Conservation (phyloP, 2,113 vertebrate species). For the Etheostoma spectabile region DNA sequence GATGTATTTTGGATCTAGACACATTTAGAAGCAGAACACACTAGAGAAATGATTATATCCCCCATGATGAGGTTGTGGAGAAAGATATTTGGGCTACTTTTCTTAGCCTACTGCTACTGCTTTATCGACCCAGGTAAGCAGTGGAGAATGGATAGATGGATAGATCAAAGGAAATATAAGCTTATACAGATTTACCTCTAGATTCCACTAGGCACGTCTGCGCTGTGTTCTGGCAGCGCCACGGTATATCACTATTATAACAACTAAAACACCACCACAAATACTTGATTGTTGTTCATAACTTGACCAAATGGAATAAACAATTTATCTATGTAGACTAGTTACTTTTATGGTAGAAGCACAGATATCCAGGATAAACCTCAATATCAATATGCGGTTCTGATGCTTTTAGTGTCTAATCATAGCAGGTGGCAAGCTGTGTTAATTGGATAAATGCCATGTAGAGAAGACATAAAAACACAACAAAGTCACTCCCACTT, state of each 20-base stretch:
- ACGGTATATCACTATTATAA: no score
- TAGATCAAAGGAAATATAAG: not conserved
- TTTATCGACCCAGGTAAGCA: not conserved
- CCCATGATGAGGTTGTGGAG: not conserved
- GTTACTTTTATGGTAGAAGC: no score
- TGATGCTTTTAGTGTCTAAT: slow-evolving; percentile 33
- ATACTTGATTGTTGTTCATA: no score
- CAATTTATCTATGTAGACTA: no score
- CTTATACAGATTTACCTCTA: slow-evolving; percentile 1
- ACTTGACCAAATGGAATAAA: no score
- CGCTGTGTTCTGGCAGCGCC: no score
- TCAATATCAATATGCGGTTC: not conserved
- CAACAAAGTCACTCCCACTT: slow-evolving; percentile 37
- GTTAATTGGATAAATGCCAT: slow-evolving; percentile 59
- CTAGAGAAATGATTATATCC: slow-evolving; percentile 3
- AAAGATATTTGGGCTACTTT: not conserved
- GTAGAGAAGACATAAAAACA: slow-evolving; percentile 38
- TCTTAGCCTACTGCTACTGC: not conserved
- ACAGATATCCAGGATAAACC: no score
- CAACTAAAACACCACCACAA: no score
- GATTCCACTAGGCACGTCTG: no score
- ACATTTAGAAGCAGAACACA: not conserved
- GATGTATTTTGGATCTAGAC: not conserved
- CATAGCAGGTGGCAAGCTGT: slow-evolving; percentile 34
- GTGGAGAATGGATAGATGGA: not conserved